These are phyloP conservation scores for Parotia lawesii DNA, from an alignment of 2,113 vertebrate species.

Conservation along the genomic window DNA sequence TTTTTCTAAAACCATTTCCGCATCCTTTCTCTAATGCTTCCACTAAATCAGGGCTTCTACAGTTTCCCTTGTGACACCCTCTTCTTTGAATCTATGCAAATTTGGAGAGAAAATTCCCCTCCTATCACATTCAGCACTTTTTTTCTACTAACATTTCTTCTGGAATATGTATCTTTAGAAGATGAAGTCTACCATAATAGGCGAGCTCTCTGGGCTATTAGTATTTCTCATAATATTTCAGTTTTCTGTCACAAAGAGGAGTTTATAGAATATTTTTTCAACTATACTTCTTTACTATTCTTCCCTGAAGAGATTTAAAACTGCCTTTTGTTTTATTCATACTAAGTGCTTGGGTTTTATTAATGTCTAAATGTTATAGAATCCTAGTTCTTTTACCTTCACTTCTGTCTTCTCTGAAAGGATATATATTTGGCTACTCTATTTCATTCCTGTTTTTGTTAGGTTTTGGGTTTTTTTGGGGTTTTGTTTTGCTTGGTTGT, in stretches of 20 bases:
- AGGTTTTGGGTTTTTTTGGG: not conserved
- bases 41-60: not conserved
- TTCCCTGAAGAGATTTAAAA: constrained; percentile 19
- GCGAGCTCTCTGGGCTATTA: not conserved
- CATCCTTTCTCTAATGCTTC: not conserved
- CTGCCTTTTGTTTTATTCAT: constrained; percentile 14
- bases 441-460: not conserved
- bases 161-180: not conserved
- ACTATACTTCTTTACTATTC: not conserved
- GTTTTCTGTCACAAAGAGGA: not conserved
- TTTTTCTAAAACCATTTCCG: not conserved
- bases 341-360: not conserved
- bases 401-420: not conserved
- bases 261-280: not conserved
- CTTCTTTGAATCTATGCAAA: not conserved
- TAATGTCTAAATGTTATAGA: not conserved
- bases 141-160: not conserved
- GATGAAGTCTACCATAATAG: not conserved
- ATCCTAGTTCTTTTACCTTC: not conserved
- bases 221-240: not conserved
- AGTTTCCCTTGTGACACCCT: not conserved
- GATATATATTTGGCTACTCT: not conserved
- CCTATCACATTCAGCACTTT: not conserved
- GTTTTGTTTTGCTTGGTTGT: not conserved
- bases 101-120: not conserved